phyloP scores from a whole-genome alignment of 2,797 vertebrate genomes.

The Clarias fuscus region DNA sequence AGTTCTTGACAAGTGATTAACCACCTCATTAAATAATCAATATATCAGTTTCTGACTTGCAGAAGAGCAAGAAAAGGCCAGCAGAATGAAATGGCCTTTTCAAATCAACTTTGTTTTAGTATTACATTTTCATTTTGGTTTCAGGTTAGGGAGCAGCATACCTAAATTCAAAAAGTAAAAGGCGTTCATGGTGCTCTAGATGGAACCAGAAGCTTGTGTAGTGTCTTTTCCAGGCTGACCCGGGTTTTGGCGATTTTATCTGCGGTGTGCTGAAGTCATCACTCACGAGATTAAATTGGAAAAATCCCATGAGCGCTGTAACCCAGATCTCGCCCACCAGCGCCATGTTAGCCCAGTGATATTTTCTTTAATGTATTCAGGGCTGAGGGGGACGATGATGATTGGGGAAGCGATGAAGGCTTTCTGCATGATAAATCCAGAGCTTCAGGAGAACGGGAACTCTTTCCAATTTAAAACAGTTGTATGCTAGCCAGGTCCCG shows the following conservation, averaged over 20 bases:
- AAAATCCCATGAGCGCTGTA: constrained; percentile 71
- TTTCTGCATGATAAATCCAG: constrained; percentile 46
- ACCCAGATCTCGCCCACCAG: constrained; percentile 67
- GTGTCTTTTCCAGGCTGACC: constrained; percentile 66
- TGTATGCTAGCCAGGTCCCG: constrained; percentile 22
- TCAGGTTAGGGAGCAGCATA: constrained; percentile 55
- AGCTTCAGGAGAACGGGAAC: constrained; percentile 26
- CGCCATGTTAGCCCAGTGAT: constrained; percentile 66
- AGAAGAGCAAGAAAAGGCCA: constrained; percentile 49
- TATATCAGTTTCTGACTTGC: constrained; percentile 59
- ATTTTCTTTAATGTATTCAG: constrained; percentile 70
- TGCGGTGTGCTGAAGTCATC: constrained; percentile 74
- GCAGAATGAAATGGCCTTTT: constrained; percentile 56
- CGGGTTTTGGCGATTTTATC: constrained; percentile 63
- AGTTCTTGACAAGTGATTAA: constrained; percentile 64
- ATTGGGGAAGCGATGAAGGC: constrained; percentile 48
- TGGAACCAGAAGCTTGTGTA: constrained; percentile 62
- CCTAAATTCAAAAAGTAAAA: constrained; percentile 59
- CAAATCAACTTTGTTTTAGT: constrained; percentile 4
- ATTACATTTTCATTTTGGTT: neutral
- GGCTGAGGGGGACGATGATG: constrained; percentile 59
- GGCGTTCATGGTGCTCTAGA: constrained; percentile 41
- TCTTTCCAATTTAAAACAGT: constrained; percentile 36
- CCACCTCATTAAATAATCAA: constrained; percentile 64
- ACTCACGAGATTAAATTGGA: constrained; percentile 79